Conservation (phyloP, 2,888 invertebrate genomes). For the Opisthograptis luteolata region DNA sequence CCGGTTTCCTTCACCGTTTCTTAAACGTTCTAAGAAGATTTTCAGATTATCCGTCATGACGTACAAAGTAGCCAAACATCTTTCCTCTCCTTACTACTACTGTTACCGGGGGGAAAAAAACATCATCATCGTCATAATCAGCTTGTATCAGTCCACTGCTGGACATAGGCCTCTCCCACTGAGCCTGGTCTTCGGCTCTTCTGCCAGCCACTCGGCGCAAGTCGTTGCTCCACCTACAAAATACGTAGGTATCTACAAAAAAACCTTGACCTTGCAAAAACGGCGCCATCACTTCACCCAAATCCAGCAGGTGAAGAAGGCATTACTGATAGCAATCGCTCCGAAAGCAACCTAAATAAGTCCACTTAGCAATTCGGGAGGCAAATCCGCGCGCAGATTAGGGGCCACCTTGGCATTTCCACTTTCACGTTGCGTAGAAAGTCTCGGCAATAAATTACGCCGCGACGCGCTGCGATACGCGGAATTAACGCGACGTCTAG, state of each 20-base stretch:
- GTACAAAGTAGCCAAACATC: too few species aligned
- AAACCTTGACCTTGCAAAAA: neutral
- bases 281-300: neutral
- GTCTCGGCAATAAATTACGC: constrained; percentile 31
- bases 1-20: too few species aligned
- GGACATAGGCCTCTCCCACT: too few species aligned
- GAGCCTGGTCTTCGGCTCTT: too few species aligned
- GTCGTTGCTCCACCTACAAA: too few species aligned
- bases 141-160: too few species aligned
- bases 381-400: constrained; percentile 25
- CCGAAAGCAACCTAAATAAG: constrained; percentile 19
- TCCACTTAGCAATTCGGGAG: constrained; percentile 26
- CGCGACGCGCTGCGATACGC: constrained; percentile 29
- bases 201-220: too few species aligned
- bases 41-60: too few species aligned
- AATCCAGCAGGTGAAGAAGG: neutral
- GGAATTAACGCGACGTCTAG: constrained; percentile 32
- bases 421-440: constrained; percentile 25
- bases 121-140: too few species aligned
- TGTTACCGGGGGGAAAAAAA: too few species aligned
- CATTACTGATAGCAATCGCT: constrained; percentile 16
- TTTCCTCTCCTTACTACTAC: too few species aligned
- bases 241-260: neutral
- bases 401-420: constrained; percentile 17
- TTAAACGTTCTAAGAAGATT: too few species aligned